Conservation (phyloP, 2,797 vertebrate genomes). For the Paguma larvata region DNA sequence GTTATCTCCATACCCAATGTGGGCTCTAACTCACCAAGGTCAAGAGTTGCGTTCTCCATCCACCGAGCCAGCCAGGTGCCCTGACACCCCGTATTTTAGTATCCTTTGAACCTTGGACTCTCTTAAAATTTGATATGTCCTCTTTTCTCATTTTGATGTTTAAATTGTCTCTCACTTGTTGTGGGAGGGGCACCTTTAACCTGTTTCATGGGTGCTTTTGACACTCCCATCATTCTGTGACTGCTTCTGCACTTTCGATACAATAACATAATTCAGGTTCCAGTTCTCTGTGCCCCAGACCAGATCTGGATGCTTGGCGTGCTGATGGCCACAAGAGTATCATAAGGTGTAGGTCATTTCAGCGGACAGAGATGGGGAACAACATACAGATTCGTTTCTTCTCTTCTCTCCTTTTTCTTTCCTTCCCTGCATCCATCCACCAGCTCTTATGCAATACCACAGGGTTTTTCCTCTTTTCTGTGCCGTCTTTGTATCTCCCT, state of each 20-base stretch:
- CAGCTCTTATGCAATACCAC: background rate
- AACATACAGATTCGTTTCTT: background rate
- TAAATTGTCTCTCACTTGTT: background rate
- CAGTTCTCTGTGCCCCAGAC: background rate
- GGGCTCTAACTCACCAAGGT: background rate
- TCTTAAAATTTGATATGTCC: background rate
- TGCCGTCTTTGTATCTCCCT: background rate
- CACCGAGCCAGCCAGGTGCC: background rate
- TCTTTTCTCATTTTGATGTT: slow-evolving; percentile 25
- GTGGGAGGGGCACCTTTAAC: background rate
- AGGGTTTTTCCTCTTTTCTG: background rate
- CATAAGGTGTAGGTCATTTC: background rate
- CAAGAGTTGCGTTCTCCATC: background rate
- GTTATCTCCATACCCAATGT: background rate
- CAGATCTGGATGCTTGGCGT: background rate
- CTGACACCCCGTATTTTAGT: background rate
- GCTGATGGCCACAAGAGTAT: background rate
- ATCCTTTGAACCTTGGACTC: background rate
- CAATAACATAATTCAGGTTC: background rate
- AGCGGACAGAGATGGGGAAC: background rate
- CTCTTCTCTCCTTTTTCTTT: background rate
- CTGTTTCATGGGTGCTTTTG: background rate
- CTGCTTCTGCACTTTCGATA: background rate
- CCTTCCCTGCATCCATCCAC: background rate
- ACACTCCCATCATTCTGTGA: background rate